Conservation (phyloP, 2,888 invertebrate species). For the Monopis laevigella region DNA sequence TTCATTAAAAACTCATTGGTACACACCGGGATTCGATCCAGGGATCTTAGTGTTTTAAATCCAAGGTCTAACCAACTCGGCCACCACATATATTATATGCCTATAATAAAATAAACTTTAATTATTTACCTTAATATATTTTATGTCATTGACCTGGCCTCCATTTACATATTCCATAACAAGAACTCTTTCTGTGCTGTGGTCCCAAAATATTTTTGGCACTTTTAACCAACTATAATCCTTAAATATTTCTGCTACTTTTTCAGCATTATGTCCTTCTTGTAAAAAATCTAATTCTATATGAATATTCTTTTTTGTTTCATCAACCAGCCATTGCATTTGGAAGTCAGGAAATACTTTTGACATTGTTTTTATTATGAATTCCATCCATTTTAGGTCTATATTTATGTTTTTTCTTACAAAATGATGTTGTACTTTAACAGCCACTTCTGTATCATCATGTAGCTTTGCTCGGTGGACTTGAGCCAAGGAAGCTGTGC, state of each 20-base stretch:
- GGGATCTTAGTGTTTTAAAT: no score
- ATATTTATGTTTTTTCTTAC: constrained; percentile 88
- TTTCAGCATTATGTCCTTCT: constrained; percentile 94
- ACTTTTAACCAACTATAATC: constrained; percentile 82
- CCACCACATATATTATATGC: no score
- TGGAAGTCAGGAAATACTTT: constrained; percentile 95
- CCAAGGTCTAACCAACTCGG: no score
- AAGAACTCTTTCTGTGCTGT: constrained; percentile 84
- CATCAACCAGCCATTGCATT: constrained; percentile 96
- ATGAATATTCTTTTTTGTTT: constrained; percentile 92
- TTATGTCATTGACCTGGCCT: constrained; percentile 90
- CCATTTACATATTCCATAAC: constrained; percentile 97
- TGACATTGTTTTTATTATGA: constrained; percentile 82
- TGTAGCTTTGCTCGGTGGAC: constrained; percentile 86
- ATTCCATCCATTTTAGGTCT: constrained; percentile 97
- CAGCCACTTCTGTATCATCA: constrained; percentile 85
- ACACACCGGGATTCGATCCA: no score
- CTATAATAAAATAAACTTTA: no score
- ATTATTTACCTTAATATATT: constrained; percentile 75
- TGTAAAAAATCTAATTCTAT: constrained; percentile 88
- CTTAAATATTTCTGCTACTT: constrained; percentile 72
- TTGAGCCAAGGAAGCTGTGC: constrained; percentile 96
- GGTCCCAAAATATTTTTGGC: constrained; percentile 83
- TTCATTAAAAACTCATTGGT: no score
- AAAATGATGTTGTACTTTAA: constrained; percentile 96